These are phyloP conservation scores for Zosterops pallidus DNA, from an alignment of 2,113 vertebrate species.

Conservation along the genomic window DNA sequence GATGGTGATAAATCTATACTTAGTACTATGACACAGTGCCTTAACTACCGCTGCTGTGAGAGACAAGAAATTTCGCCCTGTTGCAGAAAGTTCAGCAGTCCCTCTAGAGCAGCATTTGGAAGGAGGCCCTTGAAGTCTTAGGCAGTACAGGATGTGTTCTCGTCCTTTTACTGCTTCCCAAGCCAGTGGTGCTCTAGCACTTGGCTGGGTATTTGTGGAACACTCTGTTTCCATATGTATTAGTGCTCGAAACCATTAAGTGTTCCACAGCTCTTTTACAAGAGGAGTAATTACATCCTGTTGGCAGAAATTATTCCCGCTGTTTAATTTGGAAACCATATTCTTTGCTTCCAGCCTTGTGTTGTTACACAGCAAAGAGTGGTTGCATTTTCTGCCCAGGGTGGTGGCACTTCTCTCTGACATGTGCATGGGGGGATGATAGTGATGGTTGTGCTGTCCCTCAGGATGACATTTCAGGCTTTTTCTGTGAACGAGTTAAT, in stretches of 20 bases:
- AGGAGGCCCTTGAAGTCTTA: background rate
- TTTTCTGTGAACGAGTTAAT: background rate
- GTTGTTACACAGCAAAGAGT: background rate
- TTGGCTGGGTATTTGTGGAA: constrained; percentile 11
- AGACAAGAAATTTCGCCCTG: background rate
- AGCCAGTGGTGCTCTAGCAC: background rate
- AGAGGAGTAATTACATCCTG: constrained; percentile 50
- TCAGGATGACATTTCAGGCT: background rate
- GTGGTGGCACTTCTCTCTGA: background rate
- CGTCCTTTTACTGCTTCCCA: background rate
- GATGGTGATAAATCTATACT: background rate
- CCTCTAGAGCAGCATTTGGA: background rate
- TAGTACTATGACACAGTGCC: background rate
- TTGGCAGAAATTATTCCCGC: constrained; percentile 2
- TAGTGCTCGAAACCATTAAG: constrained; percentile 23
- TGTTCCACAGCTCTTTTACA: constrained; percentile 47
- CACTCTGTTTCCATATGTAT: constrained; percentile 43
- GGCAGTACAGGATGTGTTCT: constrained; percentile 1
- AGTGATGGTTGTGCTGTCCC: rapidly evolving
- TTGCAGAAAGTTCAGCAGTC: background rate
- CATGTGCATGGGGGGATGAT: background rate
- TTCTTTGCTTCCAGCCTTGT: constrained; percentile 28
- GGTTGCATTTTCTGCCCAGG: background rate
- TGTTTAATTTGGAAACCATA: constrained; percentile 49
- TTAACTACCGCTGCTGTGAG: background rate